phyloP scores from a whole-genome alignment of 2,113 vertebrate genomes.

The Chloropsis hardwickii region DNA sequence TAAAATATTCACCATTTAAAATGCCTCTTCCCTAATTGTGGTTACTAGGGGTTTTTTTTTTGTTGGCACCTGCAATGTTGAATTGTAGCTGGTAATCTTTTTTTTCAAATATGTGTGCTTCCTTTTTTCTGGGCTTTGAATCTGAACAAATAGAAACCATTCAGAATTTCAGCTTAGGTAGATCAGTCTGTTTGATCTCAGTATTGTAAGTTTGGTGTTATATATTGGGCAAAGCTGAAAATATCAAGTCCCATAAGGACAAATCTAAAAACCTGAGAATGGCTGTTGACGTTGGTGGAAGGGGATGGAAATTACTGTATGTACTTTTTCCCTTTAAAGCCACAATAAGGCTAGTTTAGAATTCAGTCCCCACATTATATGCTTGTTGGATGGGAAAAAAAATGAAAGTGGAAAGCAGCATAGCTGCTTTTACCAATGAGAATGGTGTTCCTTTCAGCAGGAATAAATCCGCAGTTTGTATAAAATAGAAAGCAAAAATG shows the following conservation, averaged over 20 bases:
- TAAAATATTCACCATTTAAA: not conserved
- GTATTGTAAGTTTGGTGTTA: not conserved
- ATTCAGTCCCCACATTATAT: not conserved
- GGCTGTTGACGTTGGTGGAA: not conserved
- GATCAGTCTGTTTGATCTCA: not conserved
- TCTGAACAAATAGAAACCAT: not conserved
- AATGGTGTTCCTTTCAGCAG: not conserved
- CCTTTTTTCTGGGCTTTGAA: not conserved
- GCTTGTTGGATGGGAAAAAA: not conserved
- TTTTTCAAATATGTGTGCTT: not conserved
- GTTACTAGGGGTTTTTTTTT: not conserved
- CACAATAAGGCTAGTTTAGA: not conserved
- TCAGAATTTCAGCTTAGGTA: not conserved
- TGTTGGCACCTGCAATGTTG: not conserved
- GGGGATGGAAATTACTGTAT: not conserved
- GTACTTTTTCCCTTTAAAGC: not conserved
- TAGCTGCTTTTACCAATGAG: not conserved
- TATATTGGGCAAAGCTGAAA: not conserved
- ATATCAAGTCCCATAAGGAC: not conserved
- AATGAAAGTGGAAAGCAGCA: not conserved
- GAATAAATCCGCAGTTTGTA: not conserved
- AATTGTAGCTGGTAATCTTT: not conserved
- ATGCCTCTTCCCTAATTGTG: not conserved
- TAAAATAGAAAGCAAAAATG: not conserved
- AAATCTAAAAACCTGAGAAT: not conserved